A percentile compares a stretch with the other conserved stretches of the same genome.
Evolutionary conservation across 2,888 invertebrate genomes (phyloP).

Genomic region (Mongoloraphidia duomilia): DNA sequence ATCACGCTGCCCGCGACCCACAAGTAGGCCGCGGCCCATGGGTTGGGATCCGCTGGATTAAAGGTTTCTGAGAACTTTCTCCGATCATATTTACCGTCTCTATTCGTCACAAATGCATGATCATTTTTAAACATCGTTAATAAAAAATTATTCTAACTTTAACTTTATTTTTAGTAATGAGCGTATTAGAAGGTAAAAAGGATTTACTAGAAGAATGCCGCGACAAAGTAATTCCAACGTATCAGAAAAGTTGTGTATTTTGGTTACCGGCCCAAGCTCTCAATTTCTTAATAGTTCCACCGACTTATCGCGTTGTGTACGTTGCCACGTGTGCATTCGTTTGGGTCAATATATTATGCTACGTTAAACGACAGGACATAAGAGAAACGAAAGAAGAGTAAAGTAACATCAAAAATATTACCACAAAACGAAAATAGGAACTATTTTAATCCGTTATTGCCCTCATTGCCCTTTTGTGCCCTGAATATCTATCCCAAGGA

Average conservation of each 20-base stretch:
- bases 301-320: slow-evolving; percentile 59
- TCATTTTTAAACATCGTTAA: too few species aligned
- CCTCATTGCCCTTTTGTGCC: too few species aligned
- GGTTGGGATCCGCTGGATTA: too few species aligned
- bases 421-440: too few species aligned
- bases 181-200: slow-evolving; percentile 53
- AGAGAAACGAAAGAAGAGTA: neutral
- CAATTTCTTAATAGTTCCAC: slow-evolving; percentile 61
- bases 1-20: too few species aligned
- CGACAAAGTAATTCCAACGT: slow-evolving; percentile 56
- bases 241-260: slow-evolving; percentile 60
- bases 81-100: too few species aligned
- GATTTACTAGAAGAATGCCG: slow-evolving; percentile 57
- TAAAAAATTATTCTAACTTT: too few species aligned
- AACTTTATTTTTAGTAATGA: slow-evolving; percentile 46
- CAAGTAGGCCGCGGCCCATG: too few species aligned
- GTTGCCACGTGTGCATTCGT: slow-evolving; percentile 63
- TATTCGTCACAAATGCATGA: too few species aligned
- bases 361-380: slow-evolving; percentile 49
- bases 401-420: neutral
- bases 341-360: slow-evolving; percentile 77
- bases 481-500: too few species aligned
- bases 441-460: too few species aligned
- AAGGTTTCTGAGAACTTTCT: too few species aligned
- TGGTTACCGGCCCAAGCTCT: slow-evolving; percentile 72